Conservation (phyloP, 23 tunicate species). For the Aplidium turbinatum region DNA sequence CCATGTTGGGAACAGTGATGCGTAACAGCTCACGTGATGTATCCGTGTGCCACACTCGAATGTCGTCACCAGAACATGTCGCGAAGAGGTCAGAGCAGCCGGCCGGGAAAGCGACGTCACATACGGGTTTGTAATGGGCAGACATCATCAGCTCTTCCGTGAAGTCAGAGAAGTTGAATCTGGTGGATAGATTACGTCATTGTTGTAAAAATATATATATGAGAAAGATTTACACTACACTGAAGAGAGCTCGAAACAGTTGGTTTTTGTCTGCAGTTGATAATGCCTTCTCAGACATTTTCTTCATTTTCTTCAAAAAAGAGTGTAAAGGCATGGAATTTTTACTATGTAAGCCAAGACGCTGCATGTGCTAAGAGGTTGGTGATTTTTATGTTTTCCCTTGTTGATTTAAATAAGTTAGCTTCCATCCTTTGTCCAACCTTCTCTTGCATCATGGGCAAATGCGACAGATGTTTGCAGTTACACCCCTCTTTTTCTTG, state of each 20-base stretch:
- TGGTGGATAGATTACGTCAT: neutral
- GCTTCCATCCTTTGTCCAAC: too few relatives aligned
- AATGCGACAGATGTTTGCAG: too few relatives aligned
- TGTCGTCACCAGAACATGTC: constrained; percentile 79
- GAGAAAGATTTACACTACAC: too few relatives aligned
- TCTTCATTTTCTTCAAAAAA: neutral
- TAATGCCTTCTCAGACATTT: neutral
- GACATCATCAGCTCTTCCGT: constrained; percentile 70
- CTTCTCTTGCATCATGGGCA: too few relatives aligned
- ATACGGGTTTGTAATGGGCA: constrained; percentile 74
- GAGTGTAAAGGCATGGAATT: neutral
- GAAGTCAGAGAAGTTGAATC: constrained; percentile 87
- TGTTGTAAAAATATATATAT: too few relatives aligned
- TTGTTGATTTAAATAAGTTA: too few relatives aligned
- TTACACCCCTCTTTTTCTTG: too few relatives aligned
- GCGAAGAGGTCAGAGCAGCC: constrained; percentile 74
- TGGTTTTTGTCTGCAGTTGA: too few relatives aligned
- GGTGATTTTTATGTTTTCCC: too few relatives aligned
- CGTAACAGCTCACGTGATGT: constrained; percentile 83
- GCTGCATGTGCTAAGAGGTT: too few relatives aligned
- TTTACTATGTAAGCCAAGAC: too few relatives aligned
- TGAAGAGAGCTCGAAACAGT: too few relatives aligned
- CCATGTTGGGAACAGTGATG: constrained; percentile 91
- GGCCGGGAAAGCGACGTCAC: constrained; percentile 85
- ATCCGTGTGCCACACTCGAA: constrained; percentile 86